Conservation (phyloP, 2,113 vertebrate species). For the Centrocercus urophasianus region DNA sequence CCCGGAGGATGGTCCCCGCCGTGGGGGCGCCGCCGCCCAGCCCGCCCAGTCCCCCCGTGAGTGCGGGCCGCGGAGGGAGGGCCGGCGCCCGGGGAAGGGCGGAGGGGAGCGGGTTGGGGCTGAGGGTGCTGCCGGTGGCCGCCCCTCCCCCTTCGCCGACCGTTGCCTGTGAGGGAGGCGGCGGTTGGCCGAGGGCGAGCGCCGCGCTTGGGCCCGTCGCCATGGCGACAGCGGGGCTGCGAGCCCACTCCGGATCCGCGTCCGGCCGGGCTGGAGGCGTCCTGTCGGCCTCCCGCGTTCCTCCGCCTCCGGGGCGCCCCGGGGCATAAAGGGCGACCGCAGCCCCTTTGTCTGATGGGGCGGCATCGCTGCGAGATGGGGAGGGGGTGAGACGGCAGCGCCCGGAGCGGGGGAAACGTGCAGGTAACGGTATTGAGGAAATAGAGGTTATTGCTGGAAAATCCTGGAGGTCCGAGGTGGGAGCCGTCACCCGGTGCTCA, state of each 20-base stretch:
- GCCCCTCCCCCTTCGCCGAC: not conserved
- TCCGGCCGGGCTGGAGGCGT: not conserved
- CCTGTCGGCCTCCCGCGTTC: too few relatives aligned
- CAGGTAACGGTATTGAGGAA: fast-evolving
- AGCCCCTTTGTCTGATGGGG: not conserved
- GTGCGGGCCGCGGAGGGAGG: slow-evolving; percentile 30
- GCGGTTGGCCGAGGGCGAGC: not conserved
- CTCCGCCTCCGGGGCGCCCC: too few relatives aligned
- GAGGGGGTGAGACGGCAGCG: not conserved
- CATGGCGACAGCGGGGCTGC: not conserved
- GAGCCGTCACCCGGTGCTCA: fast-evolving
- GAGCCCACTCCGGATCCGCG: too few relatives aligned
- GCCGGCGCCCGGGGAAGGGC: not conserved
- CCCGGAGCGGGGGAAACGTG: too few relatives aligned
- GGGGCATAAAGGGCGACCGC: too few relatives aligned
- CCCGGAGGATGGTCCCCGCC: slow-evolving; percentile 74
- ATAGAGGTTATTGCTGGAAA: fast-evolving
- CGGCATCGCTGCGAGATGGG: not conserved
- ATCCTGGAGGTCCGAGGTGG: fast-evolving
- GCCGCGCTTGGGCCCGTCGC: not conserved
- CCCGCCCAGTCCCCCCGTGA: slow-evolving; percentile 56
- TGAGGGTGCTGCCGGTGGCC: not conserved
- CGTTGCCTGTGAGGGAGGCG: not conserved
- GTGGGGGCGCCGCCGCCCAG: slow-evolving; percentile 59
- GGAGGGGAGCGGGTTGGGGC: not conserved